phyloP scores from a whole-genome alignment of 1,140 invertebrate genomes.

The Listronotus bonariensis region DNA sequence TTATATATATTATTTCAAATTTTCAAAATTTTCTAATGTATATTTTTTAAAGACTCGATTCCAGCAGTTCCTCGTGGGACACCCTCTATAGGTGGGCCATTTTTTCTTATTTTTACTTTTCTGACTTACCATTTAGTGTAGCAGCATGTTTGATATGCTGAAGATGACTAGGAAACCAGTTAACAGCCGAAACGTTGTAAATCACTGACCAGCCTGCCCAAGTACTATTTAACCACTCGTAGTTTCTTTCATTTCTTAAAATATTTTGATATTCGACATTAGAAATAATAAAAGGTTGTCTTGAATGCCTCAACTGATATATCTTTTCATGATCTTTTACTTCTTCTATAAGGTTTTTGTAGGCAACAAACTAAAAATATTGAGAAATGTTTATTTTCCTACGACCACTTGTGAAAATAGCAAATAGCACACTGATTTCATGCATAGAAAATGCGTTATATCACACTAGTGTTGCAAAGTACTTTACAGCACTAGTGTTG shows the following conservation, averaged over 20 bases:
- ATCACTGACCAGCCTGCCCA: slow-evolving; percentile 55
- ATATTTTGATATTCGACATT: slow-evolving; percentile 34
- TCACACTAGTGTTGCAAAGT: too few relatives aligned
- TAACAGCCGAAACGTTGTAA: slow-evolving; percentile 52
- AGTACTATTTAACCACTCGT: slow-evolving; percentile 50
- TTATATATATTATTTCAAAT: too few relatives aligned
- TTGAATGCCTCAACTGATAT: slow-evolving; percentile 37
- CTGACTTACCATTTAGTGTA: slow-evolving; percentile 59
- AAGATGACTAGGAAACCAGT: slow-evolving; percentile 59
- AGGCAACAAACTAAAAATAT: slow-evolving; percentile 59
- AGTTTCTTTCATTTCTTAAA: slow-evolving; percentile 31
- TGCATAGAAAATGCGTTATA: too few relatives aligned
- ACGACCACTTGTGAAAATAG: too few relatives aligned
- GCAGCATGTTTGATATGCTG: slow-evolving; percentile 61
- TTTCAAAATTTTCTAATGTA: too few relatives aligned
- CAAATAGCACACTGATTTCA: too few relatives aligned
- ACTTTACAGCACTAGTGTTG: too few relatives aligned
- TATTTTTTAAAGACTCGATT: too few relatives aligned
- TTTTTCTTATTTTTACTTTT: too few relatives aligned
- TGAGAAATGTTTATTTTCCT: not conserved
- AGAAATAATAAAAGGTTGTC: slow-evolving; percentile 31
- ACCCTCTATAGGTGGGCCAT: too few relatives aligned
- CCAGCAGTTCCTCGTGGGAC: too few relatives aligned
- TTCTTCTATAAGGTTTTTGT: slow-evolving; percentile 55
- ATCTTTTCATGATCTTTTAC: slow-evolving; percentile 53